A percentile compares a stretch with the other conserved stretches of the same genome.
phyloP scores from a whole-genome alignment of 2,113 vertebrate species.

The Rhineura floridana region DNA sequence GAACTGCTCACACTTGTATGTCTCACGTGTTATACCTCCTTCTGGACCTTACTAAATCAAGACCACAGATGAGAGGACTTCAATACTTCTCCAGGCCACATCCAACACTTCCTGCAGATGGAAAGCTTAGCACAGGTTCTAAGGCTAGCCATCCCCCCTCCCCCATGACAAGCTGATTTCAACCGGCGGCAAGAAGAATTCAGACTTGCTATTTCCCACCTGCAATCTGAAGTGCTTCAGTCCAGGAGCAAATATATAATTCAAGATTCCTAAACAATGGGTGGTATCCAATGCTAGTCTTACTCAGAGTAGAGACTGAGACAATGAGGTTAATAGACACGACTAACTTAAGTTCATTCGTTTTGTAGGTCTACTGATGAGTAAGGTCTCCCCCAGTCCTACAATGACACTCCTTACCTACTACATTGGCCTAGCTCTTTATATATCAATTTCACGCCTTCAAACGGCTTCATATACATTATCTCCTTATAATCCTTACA shows the following conservation, averaged over 20 bases:
- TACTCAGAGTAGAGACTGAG: too few species aligned
- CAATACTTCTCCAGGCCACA: not conserved
- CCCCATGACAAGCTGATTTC: not conserved
- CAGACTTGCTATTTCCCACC: not conserved
- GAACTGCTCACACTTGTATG: too few species aligned
- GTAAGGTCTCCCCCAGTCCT: too few species aligned
- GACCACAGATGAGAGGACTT: too few species aligned
- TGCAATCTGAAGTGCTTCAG: not conserved
- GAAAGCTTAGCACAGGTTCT: not conserved
- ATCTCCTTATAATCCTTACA: not conserved
- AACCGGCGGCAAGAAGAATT: not conserved
- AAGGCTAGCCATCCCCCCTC: too few species aligned
- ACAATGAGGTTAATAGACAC: too few species aligned
- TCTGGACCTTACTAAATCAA: not conserved
- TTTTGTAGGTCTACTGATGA: not conserved
- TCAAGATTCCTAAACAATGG: too few species aligned
- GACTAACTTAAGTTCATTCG: too few species aligned
- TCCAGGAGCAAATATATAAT: not conserved
- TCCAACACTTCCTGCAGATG: not conserved
- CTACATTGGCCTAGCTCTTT: too few species aligned
- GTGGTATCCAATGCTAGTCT: too few species aligned
- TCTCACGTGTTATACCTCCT: not conserved
- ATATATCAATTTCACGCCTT: not conserved
- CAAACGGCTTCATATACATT: not conserved
- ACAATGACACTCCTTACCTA: too few species aligned